These are phyloP conservation scores for Mesorhabditis spiculigera DNA, from an alignment of 2,888 invertebrate genomes.

Conservation along the genomic window DNA sequence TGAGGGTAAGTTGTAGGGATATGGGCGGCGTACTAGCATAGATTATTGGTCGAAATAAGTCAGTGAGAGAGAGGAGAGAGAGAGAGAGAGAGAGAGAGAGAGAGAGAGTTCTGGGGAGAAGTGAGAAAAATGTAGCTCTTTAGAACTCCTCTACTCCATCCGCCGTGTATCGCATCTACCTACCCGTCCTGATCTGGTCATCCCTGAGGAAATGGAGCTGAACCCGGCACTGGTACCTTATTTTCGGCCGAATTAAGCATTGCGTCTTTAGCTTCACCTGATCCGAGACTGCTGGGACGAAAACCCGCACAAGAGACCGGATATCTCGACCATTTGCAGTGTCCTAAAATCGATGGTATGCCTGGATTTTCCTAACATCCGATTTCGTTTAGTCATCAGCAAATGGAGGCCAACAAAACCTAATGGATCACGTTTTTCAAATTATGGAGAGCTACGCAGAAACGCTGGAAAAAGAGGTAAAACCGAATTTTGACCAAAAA, in stretches of 20 bases:
- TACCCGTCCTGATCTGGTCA: slow-evolving; percentile 31
- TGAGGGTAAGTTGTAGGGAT: slow-evolving; percentile 18
- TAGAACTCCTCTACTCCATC: slow-evolving; percentile 47
- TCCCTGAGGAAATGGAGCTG: slow-evolving; percentile 30
- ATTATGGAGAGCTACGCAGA: slow-evolving; percentile 47
- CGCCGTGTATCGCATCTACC: slow-evolving; percentile 36
- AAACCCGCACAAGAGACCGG: slow-evolving; percentile 42
- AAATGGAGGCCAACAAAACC: slow-evolving; percentile 31
- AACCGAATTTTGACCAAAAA: slow-evolving; percentile 9
- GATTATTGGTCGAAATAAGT: no score
- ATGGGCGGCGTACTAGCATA: no score
- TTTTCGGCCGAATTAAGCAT: no score
- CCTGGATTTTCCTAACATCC: no score
- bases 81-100: no score
- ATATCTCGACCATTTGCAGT: slow-evolving; percentile 39
- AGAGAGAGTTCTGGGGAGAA: neutral
- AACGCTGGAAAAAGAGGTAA: slow-evolving; percentile 40
- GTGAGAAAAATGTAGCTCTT: slow-evolving; percentile 5
- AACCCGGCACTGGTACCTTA: slow-evolving; percentile 38
- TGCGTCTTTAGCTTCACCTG: slow-evolving; percentile 34
- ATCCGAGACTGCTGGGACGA: slow-evolving; percentile 54
- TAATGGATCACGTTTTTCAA: slow-evolving; percentile 56
- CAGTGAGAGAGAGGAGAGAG: no score
- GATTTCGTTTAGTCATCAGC: slow-evolving; percentile 9
- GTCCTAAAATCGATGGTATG: slow-evolving; percentile 34